Evolutionary conservation across 2,113 vertebrate species (phyloP).

Genomic region (Ochotona curzoniae): DNA sequence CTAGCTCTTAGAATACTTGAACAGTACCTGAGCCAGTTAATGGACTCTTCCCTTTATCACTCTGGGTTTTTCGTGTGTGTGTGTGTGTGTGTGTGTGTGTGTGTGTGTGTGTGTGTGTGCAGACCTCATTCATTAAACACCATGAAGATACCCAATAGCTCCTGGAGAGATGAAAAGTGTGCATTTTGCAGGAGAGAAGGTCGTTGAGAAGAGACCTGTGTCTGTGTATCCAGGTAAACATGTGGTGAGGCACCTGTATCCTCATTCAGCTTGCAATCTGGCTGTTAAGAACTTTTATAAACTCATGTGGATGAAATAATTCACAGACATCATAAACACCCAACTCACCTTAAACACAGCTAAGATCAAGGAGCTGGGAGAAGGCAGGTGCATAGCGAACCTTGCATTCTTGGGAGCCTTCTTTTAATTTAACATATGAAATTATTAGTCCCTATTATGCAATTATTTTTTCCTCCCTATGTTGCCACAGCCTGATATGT

Average conservation of each 20-base stretch:
- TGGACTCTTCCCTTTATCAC: not conserved
- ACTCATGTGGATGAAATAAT: not conserved
- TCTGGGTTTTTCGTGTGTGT: not conserved
- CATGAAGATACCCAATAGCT: not conserved
- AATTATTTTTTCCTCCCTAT: not conserved
- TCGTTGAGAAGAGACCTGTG: constrained; percentile 57
- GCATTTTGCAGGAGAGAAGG: not conserved
- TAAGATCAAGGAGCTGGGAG: not conserved
- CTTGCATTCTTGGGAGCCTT: not conserved
- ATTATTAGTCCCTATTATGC: not conserved
- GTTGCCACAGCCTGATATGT: constrained; percentile 19
- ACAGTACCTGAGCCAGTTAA: constrained; percentile 19
- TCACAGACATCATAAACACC: not conserved
- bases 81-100: too few relatives aligned
- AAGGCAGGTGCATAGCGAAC: not conserved
- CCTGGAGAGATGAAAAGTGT: constrained; percentile 51
- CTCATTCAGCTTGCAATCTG: constrained; percentile 13
- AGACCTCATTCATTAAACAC: constrained; percentile 40
- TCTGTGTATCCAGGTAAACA: constrained; percentile 1
- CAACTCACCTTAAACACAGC: not conserved
- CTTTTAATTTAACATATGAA: constrained; percentile 14
- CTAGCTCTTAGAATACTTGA: constrained; percentile 50
- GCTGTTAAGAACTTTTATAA: not conserved
- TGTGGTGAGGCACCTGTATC: not conserved
- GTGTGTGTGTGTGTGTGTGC: too few relatives aligned